Percentiles rank a stretch among this genome's conserved stretches.
phyloP scores from a whole-genome alignment of 2,797 vertebrate genomes.

The Perodicticus potto region DNA sequence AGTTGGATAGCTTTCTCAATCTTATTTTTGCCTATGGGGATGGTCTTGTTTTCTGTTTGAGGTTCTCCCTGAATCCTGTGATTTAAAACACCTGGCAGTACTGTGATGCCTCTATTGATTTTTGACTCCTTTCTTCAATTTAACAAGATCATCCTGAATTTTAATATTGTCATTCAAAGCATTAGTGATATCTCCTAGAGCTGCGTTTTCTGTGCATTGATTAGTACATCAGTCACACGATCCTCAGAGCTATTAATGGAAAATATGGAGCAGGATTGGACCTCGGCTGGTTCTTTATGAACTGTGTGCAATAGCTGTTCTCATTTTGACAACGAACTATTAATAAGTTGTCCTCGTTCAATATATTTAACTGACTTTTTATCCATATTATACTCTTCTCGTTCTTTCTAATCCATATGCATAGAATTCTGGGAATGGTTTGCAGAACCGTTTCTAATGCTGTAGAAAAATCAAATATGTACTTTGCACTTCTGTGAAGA shows the following conservation, averaged over 20 bases:
- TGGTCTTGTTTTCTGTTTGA: not conserved
- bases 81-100: constrained; percentile 30
- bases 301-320: not conserved
- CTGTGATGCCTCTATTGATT: constrained; percentile 58
- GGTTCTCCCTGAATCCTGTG: not conserved
- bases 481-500: not conserved
- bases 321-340: constrained; percentile 79
- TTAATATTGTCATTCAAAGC: constrained; percentile 81
- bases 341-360: constrained; percentile 80
- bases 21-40: not conserved
- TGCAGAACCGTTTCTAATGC: constrained; percentile 65
- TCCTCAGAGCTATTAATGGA: constrained; percentile 75
- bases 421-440: constrained; percentile 63
- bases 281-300: constrained; percentile 77
- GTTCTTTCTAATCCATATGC: constrained; percentile 60
- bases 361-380: constrained; percentile 79
- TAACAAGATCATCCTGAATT: constrained; percentile 81
- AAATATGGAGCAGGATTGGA: constrained; percentile 73
- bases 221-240: constrained; percentile 74
- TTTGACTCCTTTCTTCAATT: constrained; percentile 77
- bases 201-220: constrained; percentile 82
- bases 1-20: not conserved
- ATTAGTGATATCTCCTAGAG: constrained; percentile 76
- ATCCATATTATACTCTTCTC: constrained; percentile 59
- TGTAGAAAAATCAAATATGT: constrained; percentile 52